phyloP scores from a whole-genome alignment of 2,888 invertebrate species.

The Tetranychus truncatus region DNA sequence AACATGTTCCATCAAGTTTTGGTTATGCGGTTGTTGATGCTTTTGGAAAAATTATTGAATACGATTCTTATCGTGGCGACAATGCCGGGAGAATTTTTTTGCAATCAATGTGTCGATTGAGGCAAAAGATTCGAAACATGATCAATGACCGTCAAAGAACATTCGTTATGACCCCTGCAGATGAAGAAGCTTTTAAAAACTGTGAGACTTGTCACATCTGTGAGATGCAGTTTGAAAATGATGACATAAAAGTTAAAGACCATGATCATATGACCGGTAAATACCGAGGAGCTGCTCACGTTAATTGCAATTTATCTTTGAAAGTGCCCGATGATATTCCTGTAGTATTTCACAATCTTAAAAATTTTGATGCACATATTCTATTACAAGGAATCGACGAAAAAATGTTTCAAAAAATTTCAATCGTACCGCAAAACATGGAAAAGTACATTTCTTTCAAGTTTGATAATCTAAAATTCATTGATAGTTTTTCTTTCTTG shows the following conservation, averaged over 20 bases:
- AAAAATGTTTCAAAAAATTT: neutral
- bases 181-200: no score
- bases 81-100: no score
- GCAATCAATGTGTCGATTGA: no score
- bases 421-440: neutral
- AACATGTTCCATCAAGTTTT: no score
- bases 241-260: neutral
- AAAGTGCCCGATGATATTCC: neutral
- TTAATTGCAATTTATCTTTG: neutral
- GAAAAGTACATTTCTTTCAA: neutral
- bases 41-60: no score
- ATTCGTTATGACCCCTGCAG: no score
- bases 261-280: neutral
- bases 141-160: no score
- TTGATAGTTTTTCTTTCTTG: neutral
- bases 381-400: neutral
- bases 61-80: no score
- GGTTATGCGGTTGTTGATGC: no score
- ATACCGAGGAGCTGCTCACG: neutral
- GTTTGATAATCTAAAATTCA: neutral
- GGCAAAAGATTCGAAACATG: no score
- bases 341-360: neutral
- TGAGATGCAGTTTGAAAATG: no score
- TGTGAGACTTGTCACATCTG: no score
- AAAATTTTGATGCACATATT: slow-evolving; percentile 7